Evolutionary conservation across 2,797 vertebrate genomes (phyloP).

Genomic region (Podargus strigoides): DNA sequence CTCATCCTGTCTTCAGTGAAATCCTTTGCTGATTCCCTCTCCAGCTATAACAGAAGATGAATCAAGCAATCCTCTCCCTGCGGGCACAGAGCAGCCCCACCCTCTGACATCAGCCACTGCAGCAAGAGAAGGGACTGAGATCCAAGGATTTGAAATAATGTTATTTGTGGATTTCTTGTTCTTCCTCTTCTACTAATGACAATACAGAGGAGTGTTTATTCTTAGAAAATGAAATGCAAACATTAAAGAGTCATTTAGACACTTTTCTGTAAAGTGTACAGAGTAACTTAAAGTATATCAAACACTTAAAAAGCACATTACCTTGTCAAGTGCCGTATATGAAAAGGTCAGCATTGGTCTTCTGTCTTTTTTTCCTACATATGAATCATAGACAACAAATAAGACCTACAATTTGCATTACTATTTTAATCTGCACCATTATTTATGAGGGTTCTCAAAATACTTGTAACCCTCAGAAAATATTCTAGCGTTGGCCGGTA

Average conservation of each 20-base stretch:
- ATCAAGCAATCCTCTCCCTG: not conserved
- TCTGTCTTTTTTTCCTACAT: not conserved
- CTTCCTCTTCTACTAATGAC: not conserved
- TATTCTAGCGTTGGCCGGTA: not conserved
- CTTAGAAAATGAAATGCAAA: not conserved
- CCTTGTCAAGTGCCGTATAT: not conserved
- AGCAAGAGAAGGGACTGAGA: not conserved
- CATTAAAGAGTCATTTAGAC: not conserved
- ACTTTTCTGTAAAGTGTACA: not conserved
- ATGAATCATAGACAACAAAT: not conserved
- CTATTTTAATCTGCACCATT: not conserved
- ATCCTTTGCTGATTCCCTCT: not conserved
- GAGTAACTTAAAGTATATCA: not conserved
- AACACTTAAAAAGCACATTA: not conserved
- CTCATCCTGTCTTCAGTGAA: not conserved
- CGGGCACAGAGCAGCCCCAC: not conserved
- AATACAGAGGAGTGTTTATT: not conserved
- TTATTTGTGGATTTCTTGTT: not conserved
- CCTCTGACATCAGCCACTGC: not conserved
- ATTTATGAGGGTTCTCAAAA: constrained; percentile 11
- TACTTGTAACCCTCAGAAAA: not conserved
- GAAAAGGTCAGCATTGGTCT: not conserved
- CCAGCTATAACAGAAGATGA: not conserved
- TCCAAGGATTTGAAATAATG: not conserved
- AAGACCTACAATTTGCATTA: not conserved